Conservation (phyloP, 2,888 invertebrate species). For the Cheilosia grossa region DNA sequence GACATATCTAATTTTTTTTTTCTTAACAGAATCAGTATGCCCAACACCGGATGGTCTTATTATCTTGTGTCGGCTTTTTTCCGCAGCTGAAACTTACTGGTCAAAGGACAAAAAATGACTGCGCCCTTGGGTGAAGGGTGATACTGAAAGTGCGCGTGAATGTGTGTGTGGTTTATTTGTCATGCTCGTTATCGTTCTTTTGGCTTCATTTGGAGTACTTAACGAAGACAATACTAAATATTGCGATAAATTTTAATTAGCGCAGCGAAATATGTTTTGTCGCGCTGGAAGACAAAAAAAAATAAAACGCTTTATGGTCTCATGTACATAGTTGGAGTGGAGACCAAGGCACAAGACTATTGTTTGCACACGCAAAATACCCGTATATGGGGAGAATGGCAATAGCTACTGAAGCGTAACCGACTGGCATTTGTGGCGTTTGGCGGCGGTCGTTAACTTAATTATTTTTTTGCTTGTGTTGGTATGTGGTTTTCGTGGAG, state of each 20-base stretch:
- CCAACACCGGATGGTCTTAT: constrained; percentile 38
- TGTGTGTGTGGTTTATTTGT: constrained; percentile 3
- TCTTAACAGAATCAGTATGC: constrained; percentile 15
- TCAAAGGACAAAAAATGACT: background rate
- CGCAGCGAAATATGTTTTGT: constrained; percentile 20
- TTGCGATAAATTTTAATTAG: constrained; percentile 62
- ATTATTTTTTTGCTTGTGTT: constrained; percentile 28
- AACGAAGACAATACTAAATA: constrained; percentile 3
- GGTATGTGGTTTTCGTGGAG: background rate
- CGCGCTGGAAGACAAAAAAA: background rate
- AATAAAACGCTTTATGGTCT: background rate
- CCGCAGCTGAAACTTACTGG: constrained; percentile 30
- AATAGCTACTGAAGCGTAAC: constrained; percentile 28
- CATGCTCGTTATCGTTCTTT: background rate
- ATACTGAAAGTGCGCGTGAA: no score
- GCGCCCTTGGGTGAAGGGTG: background rate
- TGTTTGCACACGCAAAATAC: constrained; percentile 50
- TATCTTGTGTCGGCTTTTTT: constrained; percentile 42
- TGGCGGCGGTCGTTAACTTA: constrained; percentile 40
- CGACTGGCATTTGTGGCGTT: constrained; percentile 29
- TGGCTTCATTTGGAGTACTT: constrained; percentile 20
- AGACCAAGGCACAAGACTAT: background rate
- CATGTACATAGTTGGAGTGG: background rate
- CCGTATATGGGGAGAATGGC: background rate
- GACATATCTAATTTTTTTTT: constrained; percentile 10